phyloP scores from a whole-genome alignment of 1,140 invertebrate genomes.

The Eubasilissa regina region DNA sequence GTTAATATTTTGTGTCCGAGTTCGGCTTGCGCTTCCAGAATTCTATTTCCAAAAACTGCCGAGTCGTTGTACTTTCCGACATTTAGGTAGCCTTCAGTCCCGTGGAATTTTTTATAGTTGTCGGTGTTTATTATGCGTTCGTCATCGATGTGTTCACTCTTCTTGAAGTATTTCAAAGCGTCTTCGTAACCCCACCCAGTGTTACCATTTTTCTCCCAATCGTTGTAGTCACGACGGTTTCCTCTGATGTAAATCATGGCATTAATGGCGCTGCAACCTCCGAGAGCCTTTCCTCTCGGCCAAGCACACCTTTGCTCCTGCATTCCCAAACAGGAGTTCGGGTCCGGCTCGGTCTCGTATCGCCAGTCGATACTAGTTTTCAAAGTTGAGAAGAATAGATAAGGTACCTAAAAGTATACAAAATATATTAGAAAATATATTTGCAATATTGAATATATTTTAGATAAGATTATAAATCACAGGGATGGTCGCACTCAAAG shows the following conservation, averaged over 20 bases:
- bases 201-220: constrained; percentile 71
- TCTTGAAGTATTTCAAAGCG: constrained; percentile 68
- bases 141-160: constrained; percentile 63
- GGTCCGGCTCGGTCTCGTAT: constrained; percentile 71
- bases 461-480: too few relatives aligned
- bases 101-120: constrained; percentile 32
- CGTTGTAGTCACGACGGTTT: constrained; percentile 77
- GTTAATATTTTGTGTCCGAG: constrained; percentile 67
- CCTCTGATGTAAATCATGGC: constrained; percentile 80
- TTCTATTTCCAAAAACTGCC: constrained; percentile 68
- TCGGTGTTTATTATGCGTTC: neutral
- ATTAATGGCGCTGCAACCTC: constrained; percentile 78
- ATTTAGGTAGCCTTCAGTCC: constrained; percentile 1
- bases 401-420: constrained; percentile 38
- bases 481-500: too few relatives aligned
- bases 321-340: constrained; percentile 63
- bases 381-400: constrained; percentile 9
- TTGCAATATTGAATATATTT: too few relatives aligned
- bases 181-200: constrained; percentile 69
- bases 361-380: constrained; percentile 70
- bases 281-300: constrained; percentile 74
- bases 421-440: too few relatives aligned
- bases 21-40: constrained; percentile 64
- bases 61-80: constrained; percentile 29
- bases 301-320: constrained; percentile 67